These are phyloP conservation scores for Leucozona laternaria DNA, from an alignment of 2,888 invertebrate genomes.

Conservation along the genomic window DNA sequence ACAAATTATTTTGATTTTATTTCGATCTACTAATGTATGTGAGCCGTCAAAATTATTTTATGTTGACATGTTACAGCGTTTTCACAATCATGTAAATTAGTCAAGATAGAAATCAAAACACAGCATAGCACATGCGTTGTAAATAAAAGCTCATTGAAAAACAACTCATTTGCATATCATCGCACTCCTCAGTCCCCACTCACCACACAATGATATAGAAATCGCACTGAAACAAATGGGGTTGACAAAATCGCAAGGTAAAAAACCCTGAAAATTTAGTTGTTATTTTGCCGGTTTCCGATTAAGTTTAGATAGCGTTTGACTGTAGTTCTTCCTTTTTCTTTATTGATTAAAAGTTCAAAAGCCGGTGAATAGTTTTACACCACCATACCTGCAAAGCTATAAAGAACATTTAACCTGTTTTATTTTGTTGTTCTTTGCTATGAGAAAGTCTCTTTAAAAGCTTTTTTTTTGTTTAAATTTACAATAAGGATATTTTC, in stretches of 20 bases:
- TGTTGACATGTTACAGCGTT: too few relatives aligned
- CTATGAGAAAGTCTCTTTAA: background rate
- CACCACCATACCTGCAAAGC: background rate
- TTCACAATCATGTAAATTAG: too few relatives aligned
- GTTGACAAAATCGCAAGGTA: constrained; percentile 1
- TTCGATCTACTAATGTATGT: too few relatives aligned
- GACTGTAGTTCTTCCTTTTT: constrained; percentile 3
- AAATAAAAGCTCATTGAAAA: constrained; percentile 7
- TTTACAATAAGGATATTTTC: constrained; percentile 5
- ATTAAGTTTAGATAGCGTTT: constrained; percentile 3
- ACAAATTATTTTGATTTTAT: too few relatives aligned
- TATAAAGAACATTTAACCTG: background rate
- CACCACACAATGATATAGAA: too few relatives aligned
- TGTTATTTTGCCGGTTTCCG: constrained; percentile 37
- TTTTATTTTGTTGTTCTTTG: background rate
- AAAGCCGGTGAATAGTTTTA: constrained; percentile 10
- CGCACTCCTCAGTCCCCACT: background rate
- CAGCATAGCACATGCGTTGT: constrained; percentile 25
- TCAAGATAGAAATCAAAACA: background rate
- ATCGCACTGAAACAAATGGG: background rate
- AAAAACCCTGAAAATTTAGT: constrained; percentile 13
- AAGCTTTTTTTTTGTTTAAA: background rate
- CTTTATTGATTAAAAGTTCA: background rate
- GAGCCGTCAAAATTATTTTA: too few relatives aligned
- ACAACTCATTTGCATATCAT: background rate